Base-by-base conservation (phyloP, 2,888 invertebrate genomes). In the Seladonia tumulorum region DNA sequence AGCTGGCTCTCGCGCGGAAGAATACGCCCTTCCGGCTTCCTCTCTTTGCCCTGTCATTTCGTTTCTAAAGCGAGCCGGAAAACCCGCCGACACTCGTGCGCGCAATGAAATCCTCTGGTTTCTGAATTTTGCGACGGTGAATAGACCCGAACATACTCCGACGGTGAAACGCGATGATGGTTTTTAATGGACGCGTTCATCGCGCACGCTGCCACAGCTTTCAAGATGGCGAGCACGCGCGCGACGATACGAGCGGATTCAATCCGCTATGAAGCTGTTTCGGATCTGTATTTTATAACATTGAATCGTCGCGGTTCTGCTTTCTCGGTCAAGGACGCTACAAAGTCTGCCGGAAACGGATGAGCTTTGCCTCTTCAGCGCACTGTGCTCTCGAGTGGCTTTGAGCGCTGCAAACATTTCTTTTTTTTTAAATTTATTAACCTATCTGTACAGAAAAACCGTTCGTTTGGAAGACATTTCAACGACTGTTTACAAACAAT, bases 1-100 rank as follows among this genome's bases (percentile, higher is more conserved):
- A 57, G 42, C 35, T 25, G 82, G 82, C 70, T 74, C 60, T 74
- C 77, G 76, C n/a, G 71, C 71, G 22, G 66, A 18, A 66, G 66
- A 66, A 71, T 60, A 72, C 76, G 29, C 66, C 18, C 39, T 49
- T 29, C 29, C 35, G 60, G 22, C 18, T 60, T 49, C 81, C 57
- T 29, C 57, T 29, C 70, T 75, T 57, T 74, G 74, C 70, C 70
- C 57, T 75, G 82, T 75, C 70, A 75, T 82, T 76, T 81, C 72
- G 73, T 57, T 79, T 29, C 18, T 25, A 74, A 72, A 49, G 22
- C 49, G 84, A 75, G 75, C 66, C 78, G 84, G 80, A 53, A 84
- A 71, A 57, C 35, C 45, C 25, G 53, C 35, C 39, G 83, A 74
- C 29, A 82, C 70, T 75, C 66, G 49, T 45, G 35, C 22, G 14